These are phyloP conservation scores for Serranus cabrilla DNA, from an alignment of 2,797 vertebrate genomes.

Conservation along the genomic window DNA sequence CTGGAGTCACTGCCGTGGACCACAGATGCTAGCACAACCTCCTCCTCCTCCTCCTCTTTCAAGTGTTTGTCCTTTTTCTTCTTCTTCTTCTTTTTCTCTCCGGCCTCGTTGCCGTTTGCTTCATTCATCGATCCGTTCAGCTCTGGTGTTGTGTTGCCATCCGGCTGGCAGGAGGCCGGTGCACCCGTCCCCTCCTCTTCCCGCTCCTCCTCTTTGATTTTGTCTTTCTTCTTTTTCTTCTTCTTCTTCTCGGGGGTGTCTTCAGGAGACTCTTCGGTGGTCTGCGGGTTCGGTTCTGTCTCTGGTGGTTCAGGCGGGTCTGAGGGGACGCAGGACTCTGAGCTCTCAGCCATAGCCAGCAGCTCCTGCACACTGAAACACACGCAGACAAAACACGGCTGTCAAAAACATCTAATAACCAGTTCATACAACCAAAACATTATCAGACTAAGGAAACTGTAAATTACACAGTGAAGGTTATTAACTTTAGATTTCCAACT, in stretches of 20 bases:
- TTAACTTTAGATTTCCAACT: neutral
- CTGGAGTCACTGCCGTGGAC: conserved; percentile 88
- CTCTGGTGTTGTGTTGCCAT: conserved; percentile 29
- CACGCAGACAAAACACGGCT: neutral
- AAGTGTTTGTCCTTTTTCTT: conserved; percentile 81
- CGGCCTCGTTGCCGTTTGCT: conserved; percentile 22
- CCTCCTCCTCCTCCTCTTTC: conserved; percentile 67
- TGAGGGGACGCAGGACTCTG: conserved; percentile 24
- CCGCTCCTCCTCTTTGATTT: conserved; percentile 48
- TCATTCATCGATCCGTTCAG: conserved; percentile 27
- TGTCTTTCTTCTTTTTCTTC: conserved; percentile 85
- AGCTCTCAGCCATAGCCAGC: conserved; percentile 65
- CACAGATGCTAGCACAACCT: conserved; percentile 49
- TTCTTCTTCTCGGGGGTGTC: conserved; percentile 64
- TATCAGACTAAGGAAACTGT: neutral
- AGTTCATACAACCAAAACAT: neutral
- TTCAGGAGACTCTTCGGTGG: conserved; percentile 24
- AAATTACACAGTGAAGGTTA: neutral
- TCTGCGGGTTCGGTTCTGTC: conserved; percentile 36
- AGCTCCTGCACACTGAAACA: conserved; percentile 82
- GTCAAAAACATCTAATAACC: neutral
- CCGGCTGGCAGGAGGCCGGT: neutral
- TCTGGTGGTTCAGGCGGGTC: conserved; percentile 32
- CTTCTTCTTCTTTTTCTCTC: conserved; percentile 73
- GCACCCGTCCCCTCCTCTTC: conserved; percentile 38